Evolutionary conservation across 2,797 vertebrate species (phyloP).

Genomic region (Sebastes elongatus): DNA sequence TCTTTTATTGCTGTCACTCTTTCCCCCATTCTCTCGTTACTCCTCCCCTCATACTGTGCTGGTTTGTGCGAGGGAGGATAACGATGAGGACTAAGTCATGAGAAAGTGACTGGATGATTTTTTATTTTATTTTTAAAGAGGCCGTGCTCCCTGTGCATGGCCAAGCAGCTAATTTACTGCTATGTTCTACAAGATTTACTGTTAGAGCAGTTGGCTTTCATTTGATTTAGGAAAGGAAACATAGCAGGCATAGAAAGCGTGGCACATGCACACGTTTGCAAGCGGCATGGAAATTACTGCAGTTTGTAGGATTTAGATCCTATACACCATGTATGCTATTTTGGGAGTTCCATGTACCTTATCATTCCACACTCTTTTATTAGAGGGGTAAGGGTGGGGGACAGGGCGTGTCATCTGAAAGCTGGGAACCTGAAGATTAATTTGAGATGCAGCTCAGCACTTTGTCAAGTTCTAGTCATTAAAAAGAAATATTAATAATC

Average conservation of each 20-base stretch:
- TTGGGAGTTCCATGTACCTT: not conserved
- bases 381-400: too few relatives aligned
- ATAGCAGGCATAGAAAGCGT: not conserved
- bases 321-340: not conserved
- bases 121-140: conserved; percentile 38
- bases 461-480: too few relatives aligned
- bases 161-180: conserved; percentile 29
- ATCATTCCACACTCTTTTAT: too few relatives aligned
- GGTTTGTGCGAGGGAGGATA: conserved; percentile 4
- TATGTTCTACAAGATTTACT: not conserved
- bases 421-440: too few relatives aligned
- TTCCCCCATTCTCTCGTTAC: not conserved
- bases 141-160: not conserved
- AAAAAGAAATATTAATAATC: too few relatives aligned
- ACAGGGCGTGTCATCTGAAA: too few relatives aligned
- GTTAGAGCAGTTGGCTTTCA: not conserved
- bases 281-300: not conserved
- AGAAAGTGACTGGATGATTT: conserved; percentile 36
- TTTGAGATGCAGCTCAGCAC: too few relatives aligned
- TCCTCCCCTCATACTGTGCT: not conserved
- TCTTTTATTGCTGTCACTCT: conserved; percentile 29
- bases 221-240: conserved; percentile 19
- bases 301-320: not conserved
- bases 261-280: not conserved
- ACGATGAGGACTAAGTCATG: conserved; percentile 36